Conservation (phyloP, 2,113 vertebrate species). For the Tricholaema leucomelas region DNA sequence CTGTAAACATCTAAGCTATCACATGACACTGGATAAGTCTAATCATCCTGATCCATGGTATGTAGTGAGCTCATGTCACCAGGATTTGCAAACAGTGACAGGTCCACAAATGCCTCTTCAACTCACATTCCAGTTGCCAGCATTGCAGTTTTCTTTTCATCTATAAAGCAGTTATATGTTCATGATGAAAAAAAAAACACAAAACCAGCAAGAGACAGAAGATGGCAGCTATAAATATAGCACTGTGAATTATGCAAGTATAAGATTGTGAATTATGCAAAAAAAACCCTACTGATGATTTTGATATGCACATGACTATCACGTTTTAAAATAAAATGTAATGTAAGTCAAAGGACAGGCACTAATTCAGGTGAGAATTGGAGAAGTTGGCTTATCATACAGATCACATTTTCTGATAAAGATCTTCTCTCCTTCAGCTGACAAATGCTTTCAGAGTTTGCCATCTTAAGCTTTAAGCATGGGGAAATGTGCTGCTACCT, state of each 20-base stretch:
- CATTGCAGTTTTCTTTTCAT: neutral
- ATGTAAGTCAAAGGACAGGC: neutral
- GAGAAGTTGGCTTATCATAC: neutral
- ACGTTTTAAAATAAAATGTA: neutral
- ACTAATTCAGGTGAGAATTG: neutral
- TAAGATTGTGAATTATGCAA: neutral
- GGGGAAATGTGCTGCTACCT: neutral
- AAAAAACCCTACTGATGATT: neutral
- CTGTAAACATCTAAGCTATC: constrained; percentile 52
- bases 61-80: constrained; percentile 32
- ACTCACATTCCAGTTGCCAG: neutral
- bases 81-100: constrained; percentile 48
- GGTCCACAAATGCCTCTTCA: constrained; percentile 6
- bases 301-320: neutral
- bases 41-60: constrained; percentile 30
- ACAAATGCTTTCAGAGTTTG: neutral
- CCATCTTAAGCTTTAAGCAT: rapidly evolving
- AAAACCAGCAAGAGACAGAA: neutral
- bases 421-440: neutral
- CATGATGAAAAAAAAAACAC: neutral
- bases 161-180: neutral
- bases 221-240: neutral
- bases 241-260: neutral
- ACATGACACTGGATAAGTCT: constrained; percentile 17
- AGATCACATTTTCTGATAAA: neutral